Conservation (phyloP, 2,797 vertebrate genomes). For the Leontopithecus rosalia region DNA sequence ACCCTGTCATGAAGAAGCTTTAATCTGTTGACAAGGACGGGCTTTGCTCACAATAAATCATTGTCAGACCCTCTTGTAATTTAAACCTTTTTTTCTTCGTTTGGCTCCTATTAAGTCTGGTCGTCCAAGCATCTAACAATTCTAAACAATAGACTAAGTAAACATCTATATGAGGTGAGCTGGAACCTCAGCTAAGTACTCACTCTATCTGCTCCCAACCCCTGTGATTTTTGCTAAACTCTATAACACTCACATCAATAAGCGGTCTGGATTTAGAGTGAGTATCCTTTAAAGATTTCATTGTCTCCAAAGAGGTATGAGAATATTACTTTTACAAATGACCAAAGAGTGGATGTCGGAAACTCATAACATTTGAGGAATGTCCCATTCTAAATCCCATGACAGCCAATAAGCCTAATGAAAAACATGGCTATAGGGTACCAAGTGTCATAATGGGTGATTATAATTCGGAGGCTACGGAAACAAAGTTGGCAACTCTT, state of each 20-base stretch:
- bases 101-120: conserved; percentile 2
- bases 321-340: background rate
- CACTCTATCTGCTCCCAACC: background rate
- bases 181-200: background rate
- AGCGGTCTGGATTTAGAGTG: background rate
- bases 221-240: background rate
- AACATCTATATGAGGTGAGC: background rate
- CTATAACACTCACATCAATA: background rate
- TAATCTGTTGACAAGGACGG: conserved; percentile 39
- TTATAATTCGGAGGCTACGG: background rate
- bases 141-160: conserved; percentile 24
- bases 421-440: background rate
- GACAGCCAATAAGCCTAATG: background rate
- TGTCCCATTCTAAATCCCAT: background rate
- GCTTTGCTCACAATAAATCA: conserved; percentile 45
- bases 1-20: background rate
- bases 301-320: background rate
- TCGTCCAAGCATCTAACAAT: conserved; percentile 10
- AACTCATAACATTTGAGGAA: background rate
- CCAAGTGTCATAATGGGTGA: background rate
- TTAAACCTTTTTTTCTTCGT: conserved; percentile 16
- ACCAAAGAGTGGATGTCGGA: background rate
- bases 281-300: background rate
- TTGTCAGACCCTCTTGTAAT: conserved; percentile 43
- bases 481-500: background rate